Percentiles rank a stretch among this genome's conserved stretches.
phyloP scores from a whole-genome alignment of 2,797 vertebrate genomes.

The Anniella stebbinsi region DNA sequence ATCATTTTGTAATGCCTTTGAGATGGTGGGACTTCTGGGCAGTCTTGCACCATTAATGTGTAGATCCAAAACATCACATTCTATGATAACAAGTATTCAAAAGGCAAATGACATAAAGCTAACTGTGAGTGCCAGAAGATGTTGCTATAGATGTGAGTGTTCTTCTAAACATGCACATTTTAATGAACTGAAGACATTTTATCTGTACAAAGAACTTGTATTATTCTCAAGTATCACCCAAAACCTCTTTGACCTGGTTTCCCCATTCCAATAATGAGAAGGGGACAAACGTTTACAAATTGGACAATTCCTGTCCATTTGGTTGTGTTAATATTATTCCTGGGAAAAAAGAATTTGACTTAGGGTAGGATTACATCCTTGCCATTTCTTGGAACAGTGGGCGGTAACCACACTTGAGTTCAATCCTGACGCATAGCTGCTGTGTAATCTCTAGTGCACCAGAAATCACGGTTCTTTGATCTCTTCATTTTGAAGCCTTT shows the following conservation, averaged over 20 bases:
- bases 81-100: neutral
- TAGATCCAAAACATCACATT: neutral
- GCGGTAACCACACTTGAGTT: constrained; percentile 22
- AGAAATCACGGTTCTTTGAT: constrained; percentile 61
- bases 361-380: constrained; percentile 8
- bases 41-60: no score
- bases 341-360: constrained; percentile 29
- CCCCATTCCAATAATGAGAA: neutral
- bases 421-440: neutral
- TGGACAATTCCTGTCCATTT: neutral
- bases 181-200: neutral
- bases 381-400: constrained; percentile 48
- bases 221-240: neutral
- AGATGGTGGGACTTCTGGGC: no score
- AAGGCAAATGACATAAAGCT: neutral
- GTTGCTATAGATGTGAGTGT: neutral
- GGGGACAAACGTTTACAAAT: neutral
- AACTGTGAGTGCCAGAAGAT: neutral
- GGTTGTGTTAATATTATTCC: neutral
- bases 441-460: constrained; percentile 34
- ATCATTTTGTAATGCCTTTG: no score
- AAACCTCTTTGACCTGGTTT: neutral
- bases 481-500: constrained; percentile 57
- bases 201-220: no score
- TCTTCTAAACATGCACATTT: neutral